Evolutionary conservation across 2,888 invertebrate genomes (phyloP), one percentile per base, ranked within the genome.

Genomic region (Frankliniella intonsa): DNA sequence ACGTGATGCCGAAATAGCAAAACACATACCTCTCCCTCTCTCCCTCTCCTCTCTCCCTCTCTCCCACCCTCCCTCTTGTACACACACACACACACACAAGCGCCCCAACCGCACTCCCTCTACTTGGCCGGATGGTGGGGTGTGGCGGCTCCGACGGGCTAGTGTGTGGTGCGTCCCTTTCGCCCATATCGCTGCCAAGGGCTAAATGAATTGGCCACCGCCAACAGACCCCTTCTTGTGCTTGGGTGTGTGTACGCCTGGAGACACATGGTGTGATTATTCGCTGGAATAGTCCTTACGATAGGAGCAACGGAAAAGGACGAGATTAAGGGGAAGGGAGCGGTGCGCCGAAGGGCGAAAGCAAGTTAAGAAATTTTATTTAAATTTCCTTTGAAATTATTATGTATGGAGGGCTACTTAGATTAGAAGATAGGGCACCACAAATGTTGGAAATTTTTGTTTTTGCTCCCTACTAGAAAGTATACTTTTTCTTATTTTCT

Each of bases 1-100:
- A 76, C 69, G 69, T 76, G 69, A 76, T 76, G 69, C 69, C 22
- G 69, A 55, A 19, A 76, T 25, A 76, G 25, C 22, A 76, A 76
- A 22, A 22, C 69, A 76, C 69, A 76, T 25, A 76, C 22, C 22
- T 76, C 69, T 25, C 25, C 11, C 69, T 25, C 69, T 76, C 25
- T 76, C 69, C 11, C 69, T 76, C 55, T 14, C 55, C 38, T 38
- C 38, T 38, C 38, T 38, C 38, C 38, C 38, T 38, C 38, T 22
- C 69, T 22, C 69, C 69, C 22, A 10, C 69, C 19, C 22, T 9
- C 69, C 9, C 69, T 12, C 69, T 9, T 25, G 25, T 9, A 25
- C 69, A 22, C 69, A 25, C 25, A 11, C 11, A 25, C 69, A 22
- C 69, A 25, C 25, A 11, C 11, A 38, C 38, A 38, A 38, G 38